A percentile compares a stretch with the other conserved stretches of the same genome.
These are phyloP conservation scores for Pluvialis apricaria DNA, from an alignment of 2,113 vertebrate genomes.

Conservation along the genomic window DNA sequence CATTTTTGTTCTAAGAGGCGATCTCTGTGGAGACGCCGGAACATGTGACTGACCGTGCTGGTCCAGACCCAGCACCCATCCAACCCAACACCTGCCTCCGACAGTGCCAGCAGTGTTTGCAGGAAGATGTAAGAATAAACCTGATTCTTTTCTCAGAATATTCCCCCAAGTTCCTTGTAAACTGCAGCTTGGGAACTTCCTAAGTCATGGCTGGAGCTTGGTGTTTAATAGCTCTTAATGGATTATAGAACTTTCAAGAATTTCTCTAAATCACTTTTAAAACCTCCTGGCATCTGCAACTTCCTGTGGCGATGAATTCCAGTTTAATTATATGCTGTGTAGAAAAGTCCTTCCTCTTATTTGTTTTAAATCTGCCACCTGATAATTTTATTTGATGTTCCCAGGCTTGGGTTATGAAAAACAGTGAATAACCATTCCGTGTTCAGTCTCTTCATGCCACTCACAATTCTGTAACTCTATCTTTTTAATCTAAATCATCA, in stretches of 20 bases:
- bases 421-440: neutral
- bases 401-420: neutral
- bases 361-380: constrained; percentile 4
- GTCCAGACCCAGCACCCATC: neutral
- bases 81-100: neutral
- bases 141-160: neutral
- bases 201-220: neutral
- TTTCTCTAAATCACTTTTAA: neutral
- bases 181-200: neutral
- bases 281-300: neutral
- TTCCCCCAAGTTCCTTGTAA: neutral
- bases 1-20: neutral
- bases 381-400: constrained; percentile 8
- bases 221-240: neutral
- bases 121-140: neutral
- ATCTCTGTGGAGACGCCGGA: neutral
- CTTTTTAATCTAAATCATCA: neutral
- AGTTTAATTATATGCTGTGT: neutral
- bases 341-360: neutral
- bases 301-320: neutral
- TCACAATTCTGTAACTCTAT: neutral
- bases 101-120: neutral
- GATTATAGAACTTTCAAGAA: neutral
- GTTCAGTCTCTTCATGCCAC: neutral
- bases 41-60: neutral